phyloP scores from a whole-genome alignment of 1,140 invertebrate genomes.

The Asbolus verrucosus region DNA sequence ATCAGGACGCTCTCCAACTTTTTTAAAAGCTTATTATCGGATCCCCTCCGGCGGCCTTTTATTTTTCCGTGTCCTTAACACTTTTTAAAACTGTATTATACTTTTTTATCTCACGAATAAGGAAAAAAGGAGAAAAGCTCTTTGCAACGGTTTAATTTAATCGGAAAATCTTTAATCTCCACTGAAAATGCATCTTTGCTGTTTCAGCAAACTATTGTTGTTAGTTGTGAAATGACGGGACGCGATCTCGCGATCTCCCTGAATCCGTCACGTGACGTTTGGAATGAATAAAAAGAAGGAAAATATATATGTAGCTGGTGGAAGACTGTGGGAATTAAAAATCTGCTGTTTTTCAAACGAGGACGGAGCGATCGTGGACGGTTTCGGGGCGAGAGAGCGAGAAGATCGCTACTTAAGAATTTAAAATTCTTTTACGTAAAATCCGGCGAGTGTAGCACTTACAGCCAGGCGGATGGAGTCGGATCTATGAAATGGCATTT shows the following conservation, averaged over 20 bases:
- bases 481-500: constrained; percentile 67
- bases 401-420: constrained; percentile 64
- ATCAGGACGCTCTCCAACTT: constrained; percentile 62
- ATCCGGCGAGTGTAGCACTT: constrained; percentile 64
- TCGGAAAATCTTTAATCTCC: background rate
- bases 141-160: background rate
- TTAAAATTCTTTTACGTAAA: constrained; percentile 66
- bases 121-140: constrained; percentile 5
- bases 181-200: background rate
- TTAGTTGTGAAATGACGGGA: background rate
- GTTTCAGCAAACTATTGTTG: background rate
- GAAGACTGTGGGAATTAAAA: constrained; percentile 66
- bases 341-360: constrained; percentile 64
- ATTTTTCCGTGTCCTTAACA: constrained; percentile 62
- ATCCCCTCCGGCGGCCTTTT: constrained; percentile 58
- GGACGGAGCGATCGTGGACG: constrained; percentile 31
- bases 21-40: constrained; percentile 66
- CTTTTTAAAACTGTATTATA: constrained; percentile 64
- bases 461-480: constrained; percentile 57
- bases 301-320: constrained; percentile 64
- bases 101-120: constrained; percentile 48
- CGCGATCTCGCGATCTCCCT: background rate
- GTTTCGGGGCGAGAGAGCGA: constrained; percentile 47
- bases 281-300: constrained; percentile 58
- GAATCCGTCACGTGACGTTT: background rate